These are phyloP conservation scores for Stenchaetothrips biformis DNA, from an alignment of 2,888 invertebrate genomes.

Conservation along the genomic window DNA sequence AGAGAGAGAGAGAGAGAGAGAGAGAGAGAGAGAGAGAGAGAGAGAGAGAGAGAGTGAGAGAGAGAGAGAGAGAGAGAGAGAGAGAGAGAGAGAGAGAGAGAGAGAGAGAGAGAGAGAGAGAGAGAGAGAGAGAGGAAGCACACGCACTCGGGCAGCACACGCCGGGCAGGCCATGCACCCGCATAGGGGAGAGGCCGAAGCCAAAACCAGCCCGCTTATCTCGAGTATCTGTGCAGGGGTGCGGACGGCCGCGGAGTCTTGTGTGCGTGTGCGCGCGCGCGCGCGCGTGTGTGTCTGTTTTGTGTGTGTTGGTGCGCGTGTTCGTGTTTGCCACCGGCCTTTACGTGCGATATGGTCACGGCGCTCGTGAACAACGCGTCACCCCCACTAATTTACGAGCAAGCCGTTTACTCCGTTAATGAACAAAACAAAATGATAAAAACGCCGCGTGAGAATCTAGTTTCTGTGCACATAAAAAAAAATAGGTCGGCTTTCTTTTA, in stretches of 20 bases:
- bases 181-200: neutral
- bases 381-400: too few relatives aligned
- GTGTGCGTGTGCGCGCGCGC: too few relatives aligned
- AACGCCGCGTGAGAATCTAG: neutral
- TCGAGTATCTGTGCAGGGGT: neutral
- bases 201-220: neutral
- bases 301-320: too few relatives aligned
- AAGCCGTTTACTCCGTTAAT: neutral
- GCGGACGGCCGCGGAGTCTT: neutral
- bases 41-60: neutral
- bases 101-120: slow-evolving; percentile 6
- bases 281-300: too few relatives aligned
- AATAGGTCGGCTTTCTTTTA: too few relatives aligned
- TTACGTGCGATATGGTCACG: too few relatives aligned
- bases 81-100: neutral
- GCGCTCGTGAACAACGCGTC: too few relatives aligned
- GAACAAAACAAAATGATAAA: neutral
- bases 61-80: neutral
- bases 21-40: slow-evolving; percentile 11
- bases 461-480: too few relatives aligned
- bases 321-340: too few relatives aligned
- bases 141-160: neutral
- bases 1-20: too few relatives aligned
- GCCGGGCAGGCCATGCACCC: neutral
- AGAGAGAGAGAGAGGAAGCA: neutral